Conservation (phyloP, 2,888 invertebrate species). For the Lycocerus yunnanus region DNA sequence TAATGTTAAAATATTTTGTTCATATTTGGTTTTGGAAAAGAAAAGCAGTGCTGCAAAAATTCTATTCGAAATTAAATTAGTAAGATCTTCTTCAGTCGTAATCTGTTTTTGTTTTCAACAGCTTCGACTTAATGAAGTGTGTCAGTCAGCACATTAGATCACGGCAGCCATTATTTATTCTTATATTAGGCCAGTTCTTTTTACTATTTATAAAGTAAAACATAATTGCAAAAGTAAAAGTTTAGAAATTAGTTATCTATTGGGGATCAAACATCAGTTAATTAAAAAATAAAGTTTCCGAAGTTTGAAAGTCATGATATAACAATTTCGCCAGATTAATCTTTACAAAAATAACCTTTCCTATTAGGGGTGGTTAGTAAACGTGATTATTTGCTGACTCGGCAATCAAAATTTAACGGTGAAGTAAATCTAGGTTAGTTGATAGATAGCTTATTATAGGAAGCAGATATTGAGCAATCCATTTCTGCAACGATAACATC, state of each 20-base stretch:
- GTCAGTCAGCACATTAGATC: not conserved
- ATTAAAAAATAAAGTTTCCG: not conserved
- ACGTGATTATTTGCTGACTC: slow-evolving; percentile 26
- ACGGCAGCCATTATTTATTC: not conserved
- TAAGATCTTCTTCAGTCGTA: not conserved
- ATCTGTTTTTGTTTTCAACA: not conserved
- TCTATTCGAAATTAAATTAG: not conserved
- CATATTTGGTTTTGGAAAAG: not conserved
- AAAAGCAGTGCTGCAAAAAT: not conserved
- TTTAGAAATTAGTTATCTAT: not conserved
- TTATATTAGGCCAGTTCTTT: not conserved
- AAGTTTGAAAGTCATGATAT: not conserved
- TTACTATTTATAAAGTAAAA: not conserved
- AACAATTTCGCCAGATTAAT: slow-evolving; percentile 7
- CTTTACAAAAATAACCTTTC: slow-evolving; percentile 29
- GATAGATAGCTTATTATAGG: slow-evolving; percentile 31
- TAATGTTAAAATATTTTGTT: not conserved
- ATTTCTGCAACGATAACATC: slow-evolving; percentile 29
- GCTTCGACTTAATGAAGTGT: not conserved
- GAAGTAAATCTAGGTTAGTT: slow-evolving; percentile 31
- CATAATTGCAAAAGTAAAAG: not conserved
- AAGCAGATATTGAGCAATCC: slow-evolving; percentile 32
- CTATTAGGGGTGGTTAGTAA: slow-evolving; percentile 22
- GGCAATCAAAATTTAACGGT: slow-evolving; percentile 30
- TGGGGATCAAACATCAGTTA: not conserved